phyloP scores from a whole-genome alignment of 2,888 invertebrate species.

The Nebria brevicollis region DNA sequence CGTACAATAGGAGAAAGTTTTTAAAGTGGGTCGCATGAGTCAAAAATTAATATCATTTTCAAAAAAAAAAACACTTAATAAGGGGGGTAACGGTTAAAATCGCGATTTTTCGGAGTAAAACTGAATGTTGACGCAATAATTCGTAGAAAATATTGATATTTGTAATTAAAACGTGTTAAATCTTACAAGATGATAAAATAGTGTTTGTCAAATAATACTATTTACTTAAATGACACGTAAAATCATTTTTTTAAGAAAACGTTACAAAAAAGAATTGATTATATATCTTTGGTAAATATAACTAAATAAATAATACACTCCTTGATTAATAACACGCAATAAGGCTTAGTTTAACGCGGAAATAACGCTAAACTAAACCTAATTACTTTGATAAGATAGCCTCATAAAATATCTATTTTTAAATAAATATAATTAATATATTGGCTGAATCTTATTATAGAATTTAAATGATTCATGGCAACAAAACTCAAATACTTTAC shows the following conservation, averaged over 20 bases:
- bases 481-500: neutral
- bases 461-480: neutral
- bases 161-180: conserved; percentile 10
- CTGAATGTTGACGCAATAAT: neutral
- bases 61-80: neutral
- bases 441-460: neutral
- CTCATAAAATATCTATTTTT: neutral
- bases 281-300: neutral
- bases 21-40: neutral
- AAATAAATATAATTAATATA: neutral
- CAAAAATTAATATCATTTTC: neutral
- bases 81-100: no score
- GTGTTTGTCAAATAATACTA: neutral
- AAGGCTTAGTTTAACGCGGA: neutral
- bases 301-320: neutral
- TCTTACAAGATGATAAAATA: neutral
- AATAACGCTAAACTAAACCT: neutral
- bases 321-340: neutral
- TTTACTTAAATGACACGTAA: neutral
- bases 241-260: neutral
- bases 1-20: neutral
- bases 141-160: neutral
- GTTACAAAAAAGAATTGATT: neutral
- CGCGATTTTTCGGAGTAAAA: neutral
- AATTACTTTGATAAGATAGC: no score